A percentile compares a stretch with the other conserved stretches of the same genome.
Conservation (phyloP, 2,888 invertebrate genomes). For the Escarpia spicata region DNA sequence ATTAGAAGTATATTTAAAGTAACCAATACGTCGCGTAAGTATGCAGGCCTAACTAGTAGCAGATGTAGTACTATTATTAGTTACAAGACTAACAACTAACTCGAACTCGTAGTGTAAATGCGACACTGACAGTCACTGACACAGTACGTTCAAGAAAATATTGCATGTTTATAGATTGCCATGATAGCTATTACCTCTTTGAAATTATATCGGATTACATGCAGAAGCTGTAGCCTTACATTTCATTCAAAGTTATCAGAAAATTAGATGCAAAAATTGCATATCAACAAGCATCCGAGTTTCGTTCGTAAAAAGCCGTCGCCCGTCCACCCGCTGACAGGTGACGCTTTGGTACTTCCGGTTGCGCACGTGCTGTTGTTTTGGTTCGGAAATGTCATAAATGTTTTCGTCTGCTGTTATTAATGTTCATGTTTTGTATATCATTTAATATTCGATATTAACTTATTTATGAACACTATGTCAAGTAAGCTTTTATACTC, state of each 20-base stretch:
- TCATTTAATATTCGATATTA: not conserved
- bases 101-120: not conserved
- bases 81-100: not conserved
- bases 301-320: constrained; percentile 5
- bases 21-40: not conserved
- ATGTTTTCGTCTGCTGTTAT: not conserved
- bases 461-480: not conserved
- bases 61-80: no score
- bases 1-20: not conserved
- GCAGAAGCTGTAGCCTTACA: not conserved
- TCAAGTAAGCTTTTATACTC: not conserved
- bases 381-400: constrained; percentile 2
- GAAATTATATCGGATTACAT: not conserved
- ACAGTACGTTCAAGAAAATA: no score
- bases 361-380: constrained; percentile 9
- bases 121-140: not conserved
- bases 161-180: not conserved
- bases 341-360: constrained; percentile 12
- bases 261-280: constrained; percentile 3
- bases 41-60: no score
- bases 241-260: constrained; percentile 4
- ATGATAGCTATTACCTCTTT: constrained; percentile 9
- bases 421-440: not conserved
- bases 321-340: constrained; percentile 16
- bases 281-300: not conserved